Conservation (phyloP, 2,113 vertebrate genomes). For the Pontoporia blainvillei region DNA sequence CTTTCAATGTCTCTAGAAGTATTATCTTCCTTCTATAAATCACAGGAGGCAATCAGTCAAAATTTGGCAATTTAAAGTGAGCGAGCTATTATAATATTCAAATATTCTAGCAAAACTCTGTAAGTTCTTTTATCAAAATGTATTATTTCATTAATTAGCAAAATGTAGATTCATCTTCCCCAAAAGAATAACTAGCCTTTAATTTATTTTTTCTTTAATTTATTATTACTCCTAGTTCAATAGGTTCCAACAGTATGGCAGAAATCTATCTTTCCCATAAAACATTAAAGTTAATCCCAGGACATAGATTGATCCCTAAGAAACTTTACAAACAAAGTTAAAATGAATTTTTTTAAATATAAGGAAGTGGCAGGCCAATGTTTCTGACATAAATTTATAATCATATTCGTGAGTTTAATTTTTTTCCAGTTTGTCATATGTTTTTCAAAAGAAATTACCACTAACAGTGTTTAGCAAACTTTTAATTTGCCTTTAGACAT, state of each 20-base stretch:
- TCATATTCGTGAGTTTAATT: background rate
- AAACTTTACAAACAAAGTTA: background rate
- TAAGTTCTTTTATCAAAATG: background rate
- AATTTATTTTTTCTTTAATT: background rate
- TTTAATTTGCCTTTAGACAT: background rate
- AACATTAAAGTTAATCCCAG: background rate
- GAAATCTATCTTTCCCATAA: background rate
- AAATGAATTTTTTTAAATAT: background rate
- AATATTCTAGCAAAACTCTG: background rate
- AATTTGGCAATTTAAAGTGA: background rate
- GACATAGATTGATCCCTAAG: background rate
- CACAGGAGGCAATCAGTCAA: background rate
- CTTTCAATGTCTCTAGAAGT: background rate
- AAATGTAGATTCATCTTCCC: background rate
- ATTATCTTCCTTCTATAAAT: background rate
- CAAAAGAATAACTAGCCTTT: background rate
- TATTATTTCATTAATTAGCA: background rate
- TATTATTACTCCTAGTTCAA: background rate
- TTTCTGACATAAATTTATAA: background rate
- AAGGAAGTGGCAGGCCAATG: background rate
- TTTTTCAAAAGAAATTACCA: background rate
- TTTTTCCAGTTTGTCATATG: background rate
- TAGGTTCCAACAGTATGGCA: background rate
- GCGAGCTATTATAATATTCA: background rate
- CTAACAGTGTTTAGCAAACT: background rate